Base-by-base conservation (phyloP, 1,140 invertebrate genomes). In the Monomorium pharaonis region DNA sequence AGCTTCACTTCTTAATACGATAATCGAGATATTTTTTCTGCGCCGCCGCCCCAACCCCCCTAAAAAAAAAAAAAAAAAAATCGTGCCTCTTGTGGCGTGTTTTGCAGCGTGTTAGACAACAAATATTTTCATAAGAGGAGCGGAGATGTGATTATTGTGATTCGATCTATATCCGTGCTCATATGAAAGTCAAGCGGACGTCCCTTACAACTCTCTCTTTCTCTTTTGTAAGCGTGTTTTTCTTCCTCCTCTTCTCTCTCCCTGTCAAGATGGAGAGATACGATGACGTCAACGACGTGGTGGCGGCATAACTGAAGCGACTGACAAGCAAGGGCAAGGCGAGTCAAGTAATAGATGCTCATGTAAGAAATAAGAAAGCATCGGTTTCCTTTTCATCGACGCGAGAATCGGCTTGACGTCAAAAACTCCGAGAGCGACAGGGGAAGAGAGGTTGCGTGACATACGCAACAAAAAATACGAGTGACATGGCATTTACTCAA, bases 311-410 rank as follows among this genome's bases (percentile, higher is more conserved):
- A 88, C 51, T 88, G 67, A 84, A 86, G 37, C 65, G 56, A 84
- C 62, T 33, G 56, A 51, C 51, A 58, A 44, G 80, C 85, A 80
- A 87, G 75, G 81, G 49, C 78, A 84, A 78, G 74, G 80, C 37
- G n/a, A 76, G 37, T 51, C 75, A 81, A 87, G 65, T 89, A 87
- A 87, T 74, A 77, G 75, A 89, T 84, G 78, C 44, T 87, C 80
- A 60, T 69, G 54, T 76, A 89, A 81, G 74, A 81, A 42, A 85
- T 80, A 67, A 47, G 56, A 89, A 83, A 85, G 67, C 69, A 69
- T 44, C 37, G 60, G 33, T 6, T 24, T 70, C 58, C n/a, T 67
- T 74, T 69, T 78, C 42, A 77, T 86, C 67, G 67, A 88, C 72
- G 56, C 80, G 85, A 75, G 72, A 84, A 87, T 84, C 65, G 62